These are phyloP conservation scores for Drosophila hawaiiensis DNA, from an alignment of 2,888 invertebrate species.

Conservation along the genomic window DNA sequence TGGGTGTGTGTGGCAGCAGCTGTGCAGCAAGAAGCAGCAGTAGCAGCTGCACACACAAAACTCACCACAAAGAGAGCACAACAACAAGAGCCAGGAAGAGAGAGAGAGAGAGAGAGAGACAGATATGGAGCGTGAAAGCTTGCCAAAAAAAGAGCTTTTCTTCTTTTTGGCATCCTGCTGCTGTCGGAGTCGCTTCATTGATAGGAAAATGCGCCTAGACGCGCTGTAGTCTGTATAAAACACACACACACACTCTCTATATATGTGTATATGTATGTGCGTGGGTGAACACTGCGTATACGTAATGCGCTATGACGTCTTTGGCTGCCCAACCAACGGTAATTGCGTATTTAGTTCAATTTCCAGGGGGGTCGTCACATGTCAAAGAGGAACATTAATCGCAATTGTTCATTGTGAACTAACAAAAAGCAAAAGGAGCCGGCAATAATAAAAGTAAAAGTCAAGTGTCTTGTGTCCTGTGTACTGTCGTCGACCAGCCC, in stretches of 20 bases:
- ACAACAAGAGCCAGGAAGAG: constrained; percentile 8
- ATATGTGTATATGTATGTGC: background rate
- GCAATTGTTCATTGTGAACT: constrained; percentile 39
- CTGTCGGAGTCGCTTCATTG: constrained; percentile 63
- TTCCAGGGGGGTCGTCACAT: background rate
- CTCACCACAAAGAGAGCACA: constrained; percentile 53
- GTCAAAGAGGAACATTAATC: constrained; percentile 8
- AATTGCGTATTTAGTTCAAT: constrained; percentile 46
- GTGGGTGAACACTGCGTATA: constrained; percentile 61
- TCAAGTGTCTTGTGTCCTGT: constrained; percentile 11
- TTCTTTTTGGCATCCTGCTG: constrained; percentile 62
- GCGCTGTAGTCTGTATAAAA: constrained; percentile 1
- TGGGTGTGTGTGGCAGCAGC: constrained; percentile 59
- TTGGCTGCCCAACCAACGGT: constrained; percentile 40
- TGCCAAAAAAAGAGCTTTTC: constrained; percentile 25
- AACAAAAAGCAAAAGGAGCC: constrained; percentile 6
- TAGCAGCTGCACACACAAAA: constrained; percentile 51
- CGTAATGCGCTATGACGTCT: constrained; percentile 79
- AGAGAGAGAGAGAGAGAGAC: constrained; percentile 15
- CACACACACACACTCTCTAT: background rate
- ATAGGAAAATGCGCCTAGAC: constrained; percentile 35
- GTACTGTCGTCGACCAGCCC: background rate
- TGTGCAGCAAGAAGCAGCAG: constrained; percentile 73
- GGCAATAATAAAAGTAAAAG: constrained; percentile 26
- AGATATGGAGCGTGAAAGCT: constrained; percentile 21